Base-by-base conservation (phyloP, 2,888 invertebrate species). In the Elmis aenea region DNA sequence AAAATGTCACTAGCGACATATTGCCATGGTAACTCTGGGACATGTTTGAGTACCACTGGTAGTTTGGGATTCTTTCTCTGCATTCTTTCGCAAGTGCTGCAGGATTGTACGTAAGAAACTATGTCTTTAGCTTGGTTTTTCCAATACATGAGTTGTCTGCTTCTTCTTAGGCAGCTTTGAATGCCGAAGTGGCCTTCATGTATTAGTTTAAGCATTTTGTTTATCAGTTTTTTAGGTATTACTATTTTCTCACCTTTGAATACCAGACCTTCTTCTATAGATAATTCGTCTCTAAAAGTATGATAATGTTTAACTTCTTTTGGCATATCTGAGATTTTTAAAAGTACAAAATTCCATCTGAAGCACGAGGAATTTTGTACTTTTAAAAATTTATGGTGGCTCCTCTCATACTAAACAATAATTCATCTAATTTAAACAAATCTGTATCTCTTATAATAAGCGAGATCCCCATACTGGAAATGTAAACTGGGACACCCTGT, bases 111-210 rank as follows among this genome's bases (percentile, higher is more conserved):
- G 16, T 26, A 28, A 5, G 32, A 21, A 16, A 25, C 16, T 2
- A 44, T 39, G 21, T 39, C 39, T 1, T 34, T 14, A 12, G 13
- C 24, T 34, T 34, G 35, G 14, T 27, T 22, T 22, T 28, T 26
- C 44, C 40, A 40, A 11, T 40, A 33, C 3, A 40, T 16, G n/a
- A 25, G 15, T 31, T 36, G 33, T 25, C 42, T 4, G 8, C 33
- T 37, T 30, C 42, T 23, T 28, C 12, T 32, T 25, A 40, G 10
- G 14, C 33, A 36, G 11, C 33, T 44, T 37, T 32, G 25, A 14
- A 39, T 25, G 3, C 34, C 39, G 24, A 36, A 9, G 25, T 39
- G 43, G 11, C 38, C 42, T 15, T 21, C 8, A 27, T 38, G 28
- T 15, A 42, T 29, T 21, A 16, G 2, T 20, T 38, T 21, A 20